Conservation (phyloP, 2,888 invertebrate genomes). For the Meiosimyza decipiens region DNA sequence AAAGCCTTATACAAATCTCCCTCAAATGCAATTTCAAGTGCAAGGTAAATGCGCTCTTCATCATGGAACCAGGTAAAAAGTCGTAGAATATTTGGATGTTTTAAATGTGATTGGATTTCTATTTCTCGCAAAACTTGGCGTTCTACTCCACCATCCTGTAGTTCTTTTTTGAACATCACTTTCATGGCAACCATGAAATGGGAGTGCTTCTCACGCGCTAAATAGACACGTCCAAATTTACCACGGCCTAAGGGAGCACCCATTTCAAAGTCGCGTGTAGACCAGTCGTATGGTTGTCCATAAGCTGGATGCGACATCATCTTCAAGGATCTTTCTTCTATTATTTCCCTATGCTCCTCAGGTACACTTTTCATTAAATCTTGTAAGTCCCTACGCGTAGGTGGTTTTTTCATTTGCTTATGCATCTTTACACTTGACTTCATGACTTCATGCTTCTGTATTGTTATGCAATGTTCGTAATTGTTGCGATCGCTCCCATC, state of each 20-base stretch:
- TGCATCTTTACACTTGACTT: constrained; percentile 40
- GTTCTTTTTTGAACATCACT: constrained; percentile 84
- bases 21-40: constrained; percentile 86
- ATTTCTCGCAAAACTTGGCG: constrained; percentile 90
- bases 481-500: too few relatives aligned
- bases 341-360: constrained; percentile 57
- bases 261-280: constrained; percentile 84
- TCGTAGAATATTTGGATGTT: constrained; percentile 87
- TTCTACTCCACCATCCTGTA: constrained; percentile 79
- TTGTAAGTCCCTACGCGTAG: constrained; percentile 56
- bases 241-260: constrained; percentile 90
- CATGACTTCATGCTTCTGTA: too few relatives aligned
- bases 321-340: constrained; percentile 64
- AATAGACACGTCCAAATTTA: constrained; percentile 92
- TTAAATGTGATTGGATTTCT: constrained; percentile 87
- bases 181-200: constrained; percentile 83
- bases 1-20: constrained; percentile 88
- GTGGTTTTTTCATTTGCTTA: constrained; percentile 53
- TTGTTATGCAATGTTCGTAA: too few relatives aligned
- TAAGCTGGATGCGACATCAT: constrained; percentile 74
- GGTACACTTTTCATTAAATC: constrained; percentile 58
- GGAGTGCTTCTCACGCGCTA: constrained; percentile 84
- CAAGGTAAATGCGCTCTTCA: constrained; percentile 84
- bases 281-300: constrained; percentile 75
- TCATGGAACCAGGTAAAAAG: constrained; percentile 92